Evolutionary conservation across 1,140 invertebrate genomes (phyloP), one percentile per base, ranked within the genome.

Genomic region (Ceratosolen fusciceps): DNA sequence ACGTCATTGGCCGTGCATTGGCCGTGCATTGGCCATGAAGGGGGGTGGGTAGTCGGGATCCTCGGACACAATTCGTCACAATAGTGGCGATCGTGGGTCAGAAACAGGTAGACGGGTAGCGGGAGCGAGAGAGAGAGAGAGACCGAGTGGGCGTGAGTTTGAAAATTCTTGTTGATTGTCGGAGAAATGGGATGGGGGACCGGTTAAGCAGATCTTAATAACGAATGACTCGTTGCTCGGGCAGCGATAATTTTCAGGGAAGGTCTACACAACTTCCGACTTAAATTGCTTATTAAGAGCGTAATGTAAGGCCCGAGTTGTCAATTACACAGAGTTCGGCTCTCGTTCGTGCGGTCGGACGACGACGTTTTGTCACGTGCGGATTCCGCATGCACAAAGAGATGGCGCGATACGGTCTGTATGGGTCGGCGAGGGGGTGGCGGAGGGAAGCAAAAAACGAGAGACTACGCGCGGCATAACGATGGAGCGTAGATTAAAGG

Each of bases 401-500:
- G 62, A 78, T 34, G 65, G 31, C 34, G 12, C 60, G 34, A 24
- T 34, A 65, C 10, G 14, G n/a, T 19, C 34, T 2, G 19, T 31
- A n/a, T 14, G 21, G 21, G 49, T 21, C 2, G 12, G 19, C 49
- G 54, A 56, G 9, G 9, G 3, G n/a, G 19, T 21, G 7, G 37
- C 1, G 19, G 31, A 43, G 39, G 12, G 39, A 43, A 5, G 4
- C 2, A 9, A 19, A 52, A 8, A 14, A 2, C 14, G 19, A 37
- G 3, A 37, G 19, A 4, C 3, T n/a, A 29, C 4, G 54, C 76
- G 34, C n/a, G 19, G 56, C 67, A 52, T 71, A 77, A 77, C 75
- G 77, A 72, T 56, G 68, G 10, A 8, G 5, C 21, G 21, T 21
- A 62, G 77, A 78, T 78, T 78, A 78, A 78, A 78, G 68, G 56